Evolutionary conservation across 2,113 vertebrate genomes (phyloP).

Genomic region (Pan paniscus): DNA sequence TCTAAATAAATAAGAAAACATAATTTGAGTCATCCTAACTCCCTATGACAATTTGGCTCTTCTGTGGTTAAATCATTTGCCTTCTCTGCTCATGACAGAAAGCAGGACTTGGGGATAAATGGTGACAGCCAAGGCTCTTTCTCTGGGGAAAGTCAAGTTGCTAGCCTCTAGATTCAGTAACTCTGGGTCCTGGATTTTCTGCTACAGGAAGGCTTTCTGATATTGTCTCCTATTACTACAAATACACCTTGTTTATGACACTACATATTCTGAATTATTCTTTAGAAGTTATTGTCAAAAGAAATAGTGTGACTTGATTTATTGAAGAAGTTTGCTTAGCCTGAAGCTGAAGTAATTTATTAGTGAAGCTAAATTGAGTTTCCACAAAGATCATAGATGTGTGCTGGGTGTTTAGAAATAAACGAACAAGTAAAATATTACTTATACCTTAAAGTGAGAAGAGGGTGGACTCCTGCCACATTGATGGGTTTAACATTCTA

Average conservation of each 20-base stretch:
- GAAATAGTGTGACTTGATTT: background rate
- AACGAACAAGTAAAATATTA: background rate
- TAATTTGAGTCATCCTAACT: background rate
- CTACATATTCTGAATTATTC: background rate
- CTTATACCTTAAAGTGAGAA: background rate
- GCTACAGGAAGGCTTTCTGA: background rate
- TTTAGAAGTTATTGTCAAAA: background rate
- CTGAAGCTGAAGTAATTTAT: background rate
- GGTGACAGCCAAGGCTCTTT: background rate
- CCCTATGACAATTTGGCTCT: background rate
- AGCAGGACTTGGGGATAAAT: too few species aligned
- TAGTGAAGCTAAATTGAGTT: background rate
- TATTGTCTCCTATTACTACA: background rate
- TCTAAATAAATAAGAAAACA: background rate
- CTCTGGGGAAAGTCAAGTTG: background rate
- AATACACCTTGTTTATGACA: background rate
- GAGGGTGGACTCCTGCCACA: background rate
- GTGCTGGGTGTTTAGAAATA: background rate
- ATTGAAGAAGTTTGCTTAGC: background rate
- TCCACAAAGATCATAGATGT: background rate
- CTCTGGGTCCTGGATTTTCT: background rate
- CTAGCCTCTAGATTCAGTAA: background rate
- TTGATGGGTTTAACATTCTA: background rate
- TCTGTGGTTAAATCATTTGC: background rate
- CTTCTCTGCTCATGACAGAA: background rate